Percentiles rank a stretch among this genome's conserved stretches.
These are phyloP conservation scores for Tetrapedia diversipes DNA, from an alignment of 2,888 invertebrate genomes.

Conservation along the genomic window DNA sequence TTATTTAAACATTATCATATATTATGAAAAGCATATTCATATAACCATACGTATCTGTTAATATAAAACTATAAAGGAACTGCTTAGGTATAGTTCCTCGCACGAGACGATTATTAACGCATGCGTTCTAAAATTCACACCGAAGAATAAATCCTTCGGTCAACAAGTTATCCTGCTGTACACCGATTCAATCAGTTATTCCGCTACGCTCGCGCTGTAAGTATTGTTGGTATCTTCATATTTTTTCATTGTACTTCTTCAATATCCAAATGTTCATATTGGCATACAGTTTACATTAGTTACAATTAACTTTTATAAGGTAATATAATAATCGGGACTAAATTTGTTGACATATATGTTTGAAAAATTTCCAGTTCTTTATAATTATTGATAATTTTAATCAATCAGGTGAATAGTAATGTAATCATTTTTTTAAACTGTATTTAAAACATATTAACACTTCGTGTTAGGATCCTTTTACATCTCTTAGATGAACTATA, in stretches of 20 bases:
- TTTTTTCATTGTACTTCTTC: not conserved
- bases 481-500: conserved; percentile 31
- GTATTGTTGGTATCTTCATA: not conserved
- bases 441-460: conserved; percentile 32
- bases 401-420: conserved; percentile 19
- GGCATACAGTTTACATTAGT: conserved; percentile 11
- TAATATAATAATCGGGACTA: conserved; percentile 19
- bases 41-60: conserved; percentile 25
- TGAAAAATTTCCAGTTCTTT: not conserved
- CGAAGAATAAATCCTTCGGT: conserved; percentile 17
- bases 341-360: conserved; percentile 9
- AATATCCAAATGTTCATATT: conserved; percentile 1
- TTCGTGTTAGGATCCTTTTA: conserved; percentile 28
- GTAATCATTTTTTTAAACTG: not conserved
- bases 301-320: conserved; percentile 23
- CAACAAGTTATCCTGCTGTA: conserved; percentile 13
- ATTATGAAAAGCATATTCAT: conserved; percentile 5
- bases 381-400: conserved; percentile 3
- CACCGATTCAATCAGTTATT: conserved; percentile 4
- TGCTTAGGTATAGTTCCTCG: conserved; percentile 23
- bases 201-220: not conserved
- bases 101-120: conserved; percentile 29
- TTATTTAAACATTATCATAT: conserved; percentile 34
- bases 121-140: conserved; percentile 31
- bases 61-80: conserved; percentile 45